Evolutionary conservation across 2,113 vertebrate genomes (phyloP), one percentile per base, ranked within the genome.

Genomic region (Alligator sinensis): DNA sequence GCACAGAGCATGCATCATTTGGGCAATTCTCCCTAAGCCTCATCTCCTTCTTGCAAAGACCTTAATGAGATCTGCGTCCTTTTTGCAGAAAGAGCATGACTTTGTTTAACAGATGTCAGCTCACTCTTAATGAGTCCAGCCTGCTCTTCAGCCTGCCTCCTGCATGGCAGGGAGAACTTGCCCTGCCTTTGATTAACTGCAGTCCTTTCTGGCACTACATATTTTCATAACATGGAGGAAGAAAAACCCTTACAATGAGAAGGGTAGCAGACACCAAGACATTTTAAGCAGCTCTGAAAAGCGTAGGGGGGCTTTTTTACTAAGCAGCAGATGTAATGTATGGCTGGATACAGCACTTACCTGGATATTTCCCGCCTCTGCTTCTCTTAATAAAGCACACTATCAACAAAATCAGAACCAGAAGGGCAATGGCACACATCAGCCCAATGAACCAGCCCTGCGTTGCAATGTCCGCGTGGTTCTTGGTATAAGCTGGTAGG

Each of bases 311-410:
- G 59, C 64, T 89, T 17, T 18, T 17, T 68, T 63, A 72, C 55
- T 79, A 82, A 90, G 30, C 17, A 90, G 13, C 2, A 27, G 84
- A 63, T 58, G 16, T 38, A 58, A 66, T 38, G 1, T 17, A 12
- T 28, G 5, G 68, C 66, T 21, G 0, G 12, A n/a, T 59, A 9
- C 58, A 1, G 74, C 75, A 47, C 93, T 90, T 85, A 99, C 99
- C 99, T 98, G 99, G 99, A 25, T 99, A 99, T 93, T 99, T 99
- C 57, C 99, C 99, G 0, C 99, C 99, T 0, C 99, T 98, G 94
- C 99, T 99, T 96, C 99, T 98, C 98, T 99, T 99, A 97, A 99
- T 99, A 98, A 99, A 99, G 96, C 99, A 99, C 88, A 99, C 99
- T 4, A 99, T 99, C 95, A 99, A 97, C n/a, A 99, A 98, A 95